These are phyloP conservation scores for Mobula hypostoma DNA, from an alignment of 2,113 vertebrate genomes.

Conservation along the genomic window DNA sequence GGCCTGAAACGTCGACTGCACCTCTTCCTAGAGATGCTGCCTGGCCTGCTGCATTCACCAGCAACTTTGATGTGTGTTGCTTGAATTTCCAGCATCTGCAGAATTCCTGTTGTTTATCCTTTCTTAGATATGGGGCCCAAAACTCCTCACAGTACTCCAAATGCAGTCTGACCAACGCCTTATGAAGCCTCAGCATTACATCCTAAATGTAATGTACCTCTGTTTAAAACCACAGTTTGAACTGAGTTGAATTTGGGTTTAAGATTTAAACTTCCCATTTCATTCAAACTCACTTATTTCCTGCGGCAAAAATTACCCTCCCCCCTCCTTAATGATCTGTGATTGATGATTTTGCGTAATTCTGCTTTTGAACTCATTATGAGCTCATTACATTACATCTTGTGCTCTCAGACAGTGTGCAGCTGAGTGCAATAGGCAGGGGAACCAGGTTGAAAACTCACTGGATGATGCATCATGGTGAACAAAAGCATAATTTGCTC, in stretches of 20 bases:
- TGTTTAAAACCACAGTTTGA: background rate
- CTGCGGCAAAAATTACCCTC: background rate
- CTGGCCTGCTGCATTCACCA: no score
- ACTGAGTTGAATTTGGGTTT: background rate
- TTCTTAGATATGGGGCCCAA: no score
- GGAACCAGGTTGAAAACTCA: background rate
- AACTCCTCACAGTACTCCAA: no score
- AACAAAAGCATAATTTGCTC: background rate
- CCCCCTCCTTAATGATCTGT: background rate
- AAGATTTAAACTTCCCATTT: background rate
- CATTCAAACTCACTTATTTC: background rate
- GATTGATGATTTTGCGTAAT: background rate
- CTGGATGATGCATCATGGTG: background rate
- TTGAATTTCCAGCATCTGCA: no score
- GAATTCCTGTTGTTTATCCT: no score
- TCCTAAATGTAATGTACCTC: no score
- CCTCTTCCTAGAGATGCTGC: no score
- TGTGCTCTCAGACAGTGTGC: background rate
- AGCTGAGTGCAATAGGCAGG: background rate
- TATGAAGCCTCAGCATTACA: no score
- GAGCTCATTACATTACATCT: background rate
- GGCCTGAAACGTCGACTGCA: no score
- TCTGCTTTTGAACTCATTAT: conserved; percentile 21
- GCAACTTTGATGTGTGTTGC: no score
- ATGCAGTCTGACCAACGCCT: no score